Conservation (phyloP, 2,113 vertebrate species). For the Perognathus longimembris region DNA sequence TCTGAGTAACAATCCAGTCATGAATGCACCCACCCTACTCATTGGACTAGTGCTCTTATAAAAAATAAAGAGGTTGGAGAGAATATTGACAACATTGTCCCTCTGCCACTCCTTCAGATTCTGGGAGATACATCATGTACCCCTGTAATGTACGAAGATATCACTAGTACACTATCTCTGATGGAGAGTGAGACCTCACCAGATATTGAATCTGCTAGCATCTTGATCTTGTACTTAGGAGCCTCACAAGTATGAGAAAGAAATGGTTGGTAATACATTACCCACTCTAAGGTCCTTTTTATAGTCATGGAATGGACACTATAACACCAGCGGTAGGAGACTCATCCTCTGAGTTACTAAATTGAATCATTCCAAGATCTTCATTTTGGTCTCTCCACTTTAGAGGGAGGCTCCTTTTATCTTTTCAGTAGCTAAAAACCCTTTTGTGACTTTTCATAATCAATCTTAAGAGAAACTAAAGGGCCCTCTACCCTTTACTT, state of each 20-base stretch:
- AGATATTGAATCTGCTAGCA: background rate
- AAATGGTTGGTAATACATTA: background rate
- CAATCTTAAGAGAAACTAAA: too few species aligned
- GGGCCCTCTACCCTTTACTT: too few species aligned
- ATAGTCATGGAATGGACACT: background rate
- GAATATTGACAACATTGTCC: background rate
- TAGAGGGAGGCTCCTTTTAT: background rate
- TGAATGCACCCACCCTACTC: background rate
- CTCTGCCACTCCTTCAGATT: background rate
- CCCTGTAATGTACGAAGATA: background rate
- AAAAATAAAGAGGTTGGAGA: background rate
- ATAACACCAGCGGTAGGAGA: background rate
- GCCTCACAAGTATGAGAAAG: background rate
- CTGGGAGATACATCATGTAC: background rate
- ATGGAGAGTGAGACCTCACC: background rate
- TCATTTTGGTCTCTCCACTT: background rate
- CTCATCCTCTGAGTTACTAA: background rate
- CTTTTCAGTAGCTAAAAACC: background rate
- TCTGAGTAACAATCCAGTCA: background rate
- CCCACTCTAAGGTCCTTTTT: background rate
- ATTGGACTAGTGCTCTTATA: background rate
- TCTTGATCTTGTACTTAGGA: background rate
- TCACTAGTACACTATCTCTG: background rate
- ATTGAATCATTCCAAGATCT: background rate
- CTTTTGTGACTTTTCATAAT: too few species aligned